A percentile compares a stretch with the other conserved stretches of the same genome.
These are phyloP conservation scores for Ischnura elegans DNA, from an alignment of 2,888 invertebrate species.

Conservation along the genomic window DNA sequence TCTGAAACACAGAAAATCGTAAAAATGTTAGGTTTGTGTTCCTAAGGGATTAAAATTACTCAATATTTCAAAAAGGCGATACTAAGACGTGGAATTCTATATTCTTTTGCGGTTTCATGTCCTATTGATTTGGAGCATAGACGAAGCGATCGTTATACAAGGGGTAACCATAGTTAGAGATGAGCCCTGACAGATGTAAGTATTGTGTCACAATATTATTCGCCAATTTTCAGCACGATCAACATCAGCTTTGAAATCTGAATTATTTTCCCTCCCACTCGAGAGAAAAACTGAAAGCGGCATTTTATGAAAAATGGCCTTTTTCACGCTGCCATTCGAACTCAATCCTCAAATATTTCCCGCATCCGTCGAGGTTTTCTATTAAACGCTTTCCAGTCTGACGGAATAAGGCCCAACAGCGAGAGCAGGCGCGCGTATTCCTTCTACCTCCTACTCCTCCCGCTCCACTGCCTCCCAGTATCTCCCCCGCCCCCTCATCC, in stretches of 20 bases:
- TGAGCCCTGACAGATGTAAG: no score
- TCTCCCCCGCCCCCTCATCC: background rate
- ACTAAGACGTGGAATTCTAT: no score
- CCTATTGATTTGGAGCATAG: no score
- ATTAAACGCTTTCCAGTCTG: slow-evolving; percentile 12
- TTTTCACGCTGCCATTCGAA: slow-evolving; percentile 36
- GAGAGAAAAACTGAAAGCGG: background rate
- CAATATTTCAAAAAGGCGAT: no score
- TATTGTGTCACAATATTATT: background rate
- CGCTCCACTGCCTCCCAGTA: background rate
- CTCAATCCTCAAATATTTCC: slow-evolving; percentile 48
- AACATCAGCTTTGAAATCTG: background rate
- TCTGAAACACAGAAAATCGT: no score
- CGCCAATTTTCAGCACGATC: background rate
- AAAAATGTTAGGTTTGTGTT: no score
- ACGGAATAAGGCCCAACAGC: background rate
- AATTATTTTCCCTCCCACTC: background rate
- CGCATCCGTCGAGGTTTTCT: slow-evolving; percentile 7
- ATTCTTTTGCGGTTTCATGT: no score
- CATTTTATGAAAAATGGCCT: background rate
- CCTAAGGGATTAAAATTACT: no score
- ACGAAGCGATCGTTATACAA: no score
- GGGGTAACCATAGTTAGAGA: no score
- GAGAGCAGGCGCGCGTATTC: background rate
- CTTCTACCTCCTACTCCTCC: background rate